Percentiles rank a stretch among this genome's conserved stretches.
phyloP scores from a whole-genome alignment of 2,888 invertebrate species.

The Drosophila kanekoi region DNA sequence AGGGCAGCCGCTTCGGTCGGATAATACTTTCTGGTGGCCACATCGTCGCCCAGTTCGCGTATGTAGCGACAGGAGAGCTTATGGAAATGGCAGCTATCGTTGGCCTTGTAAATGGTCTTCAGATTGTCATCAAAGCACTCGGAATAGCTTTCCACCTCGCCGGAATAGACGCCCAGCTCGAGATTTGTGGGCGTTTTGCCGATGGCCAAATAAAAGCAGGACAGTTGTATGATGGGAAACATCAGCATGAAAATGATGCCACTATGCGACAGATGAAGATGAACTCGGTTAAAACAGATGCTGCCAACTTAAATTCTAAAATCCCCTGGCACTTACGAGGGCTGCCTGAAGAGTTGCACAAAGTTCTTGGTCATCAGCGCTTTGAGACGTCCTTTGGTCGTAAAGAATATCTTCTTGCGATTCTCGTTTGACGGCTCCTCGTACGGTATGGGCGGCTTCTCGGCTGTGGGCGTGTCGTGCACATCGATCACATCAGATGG shows the following conservation, averaged over 20 bases:
- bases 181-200: slow-evolving; percentile 91
- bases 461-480: slow-evolving; percentile 53
- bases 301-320: rapidly evolving
- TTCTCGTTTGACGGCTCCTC: slow-evolving; percentile 70
- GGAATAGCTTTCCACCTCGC: slow-evolving; percentile 87
- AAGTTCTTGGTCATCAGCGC: slow-evolving; percentile 90
- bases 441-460: slow-evolving; percentile 65
- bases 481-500: slow-evolving; percentile 80
- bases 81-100: slow-evolving; percentile 86
- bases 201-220: slow-evolving; percentile 92
- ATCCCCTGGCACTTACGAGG: slow-evolving; percentile 87
- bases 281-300: neutral
- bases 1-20: slow-evolving; percentile 85
- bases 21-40: slow-evolving; percentile 86
- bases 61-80: slow-evolving; percentile 89
- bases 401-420: slow-evolving; percentile 80
- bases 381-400: slow-evolving; percentile 86
- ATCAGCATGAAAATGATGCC: slow-evolving; percentile 92
- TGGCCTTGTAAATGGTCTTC: slow-evolving; percentile 84
- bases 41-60: slow-evolving; percentile 86
- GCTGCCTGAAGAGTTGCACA: slow-evolving; percentile 89
- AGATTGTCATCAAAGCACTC: slow-evolving; percentile 84
- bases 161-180: slow-evolving; percentile 91
- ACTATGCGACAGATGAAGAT: slow-evolving; percentile 85
- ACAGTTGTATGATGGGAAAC: slow-evolving; percentile 92